Evolutionary conservation across 2,797 vertebrate genomes (phyloP).

Genomic region (Phalanger gymnotis): DNA sequence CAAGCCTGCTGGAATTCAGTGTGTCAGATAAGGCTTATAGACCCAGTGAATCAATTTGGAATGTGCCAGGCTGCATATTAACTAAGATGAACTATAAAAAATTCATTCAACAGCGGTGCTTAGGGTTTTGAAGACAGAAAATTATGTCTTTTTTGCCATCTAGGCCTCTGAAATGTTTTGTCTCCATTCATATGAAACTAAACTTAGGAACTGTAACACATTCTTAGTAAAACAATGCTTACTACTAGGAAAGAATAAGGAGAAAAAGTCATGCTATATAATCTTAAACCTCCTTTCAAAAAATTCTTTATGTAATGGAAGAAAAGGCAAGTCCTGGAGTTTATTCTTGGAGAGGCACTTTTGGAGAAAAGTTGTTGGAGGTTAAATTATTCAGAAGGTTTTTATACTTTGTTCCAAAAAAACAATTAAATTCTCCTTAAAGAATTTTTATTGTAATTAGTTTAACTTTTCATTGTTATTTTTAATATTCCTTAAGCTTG

Average conservation of each 20-base stretch:
- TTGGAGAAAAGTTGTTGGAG: constrained; percentile 54
- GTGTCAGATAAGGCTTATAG: background rate
- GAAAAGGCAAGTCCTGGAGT: constrained; percentile 28
- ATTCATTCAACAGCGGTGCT: background rate
- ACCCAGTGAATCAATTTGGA: constrained; percentile 14
- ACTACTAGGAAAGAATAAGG: constrained; percentile 45
- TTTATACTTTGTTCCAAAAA: constrained; percentile 52
- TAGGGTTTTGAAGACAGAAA: background rate
- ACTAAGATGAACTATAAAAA: constrained; percentile 1
- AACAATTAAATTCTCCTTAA: constrained; percentile 44
- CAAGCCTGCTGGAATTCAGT: constrained; percentile 9
- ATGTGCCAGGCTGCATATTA: constrained; percentile 14
- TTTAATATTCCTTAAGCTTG: constrained; percentile 56
- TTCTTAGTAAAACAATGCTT: constrained; percentile 16
- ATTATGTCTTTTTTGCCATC: background rate
- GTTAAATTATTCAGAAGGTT: constrained; percentile 41
- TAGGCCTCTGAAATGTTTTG: constrained; percentile 44
- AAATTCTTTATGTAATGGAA: constrained; percentile 17
- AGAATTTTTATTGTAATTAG: constrained; percentile 33
- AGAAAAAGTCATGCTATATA: background rate
- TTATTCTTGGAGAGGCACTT: constrained; percentile 44
- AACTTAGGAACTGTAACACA: background rate
- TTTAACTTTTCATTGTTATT: constrained; percentile 38
- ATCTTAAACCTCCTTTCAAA: background rate
- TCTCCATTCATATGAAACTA: constrained; percentile 21